A percentile compares a stretch with the other conserved stretches of the same genome.
Conservation (phyloP, 2,888 invertebrate species). For the Amphimallon solstitiale region DNA sequence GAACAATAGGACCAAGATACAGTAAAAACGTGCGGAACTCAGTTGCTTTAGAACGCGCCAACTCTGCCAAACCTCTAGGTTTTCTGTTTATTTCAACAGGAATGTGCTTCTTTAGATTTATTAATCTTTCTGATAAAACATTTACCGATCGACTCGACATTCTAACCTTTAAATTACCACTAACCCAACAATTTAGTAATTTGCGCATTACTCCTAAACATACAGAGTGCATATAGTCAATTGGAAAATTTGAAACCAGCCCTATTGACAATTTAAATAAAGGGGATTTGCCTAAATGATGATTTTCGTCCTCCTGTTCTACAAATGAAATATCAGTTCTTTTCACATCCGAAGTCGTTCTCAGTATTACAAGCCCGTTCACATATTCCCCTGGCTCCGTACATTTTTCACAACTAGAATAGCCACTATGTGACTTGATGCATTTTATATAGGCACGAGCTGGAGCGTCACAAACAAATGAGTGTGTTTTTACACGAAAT, state of each 20-base stretch:
- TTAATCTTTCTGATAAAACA: neutral
- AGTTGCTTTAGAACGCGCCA: slow-evolving; percentile 42
- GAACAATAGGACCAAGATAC: slow-evolving; percentile 37
- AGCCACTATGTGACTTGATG: too few species aligned
- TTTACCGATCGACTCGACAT: neutral
- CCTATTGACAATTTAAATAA: slow-evolving; percentile 23
- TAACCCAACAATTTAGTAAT: slow-evolving; percentile 22
- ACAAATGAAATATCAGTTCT: slow-evolving; percentile 25
- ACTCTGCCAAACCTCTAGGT: slow-evolving; percentile 35
- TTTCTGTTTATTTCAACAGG: slow-evolving; percentile 40
- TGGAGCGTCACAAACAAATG: too few species aligned
- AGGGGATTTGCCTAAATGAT: slow-evolving; percentile 27
- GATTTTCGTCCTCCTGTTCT: slow-evolving; percentile 2
- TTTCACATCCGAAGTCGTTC: too few species aligned
- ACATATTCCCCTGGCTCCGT: too few species aligned
- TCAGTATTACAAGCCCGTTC: too few species aligned
- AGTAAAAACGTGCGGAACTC: slow-evolving; percentile 41
- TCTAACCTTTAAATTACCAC: slow-evolving; percentile 8
- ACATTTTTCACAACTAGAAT: too few species aligned
- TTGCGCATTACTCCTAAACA: slow-evolving; percentile 34
- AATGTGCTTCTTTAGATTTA: slow-evolving; percentile 3
- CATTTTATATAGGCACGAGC: too few species aligned
- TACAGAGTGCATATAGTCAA: too few species aligned
- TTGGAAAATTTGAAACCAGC: slow-evolving; percentile 14
- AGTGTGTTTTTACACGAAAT: too few species aligned